These are phyloP conservation scores for Prochilodus magdalenae DNA, from an alignment of 2,113 vertebrate genomes.

Conservation along the genomic window DNA sequence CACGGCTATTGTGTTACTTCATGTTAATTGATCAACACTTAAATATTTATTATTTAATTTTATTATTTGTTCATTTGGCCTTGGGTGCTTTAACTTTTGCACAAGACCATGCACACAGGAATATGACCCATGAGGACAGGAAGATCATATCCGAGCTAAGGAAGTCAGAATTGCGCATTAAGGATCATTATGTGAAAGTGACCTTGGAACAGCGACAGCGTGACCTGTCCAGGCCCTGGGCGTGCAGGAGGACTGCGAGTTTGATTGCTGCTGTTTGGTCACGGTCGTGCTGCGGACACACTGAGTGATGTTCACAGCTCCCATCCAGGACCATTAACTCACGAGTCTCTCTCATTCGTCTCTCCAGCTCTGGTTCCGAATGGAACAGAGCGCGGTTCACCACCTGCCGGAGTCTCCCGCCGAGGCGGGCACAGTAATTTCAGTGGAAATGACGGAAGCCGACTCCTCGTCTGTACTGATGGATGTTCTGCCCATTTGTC, in stretches of 20 bases:
- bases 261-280: not conserved
- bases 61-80: too few species aligned
- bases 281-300: not conserved
- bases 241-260: not conserved
- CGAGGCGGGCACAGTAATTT: conserved; percentile 23
- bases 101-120: too few species aligned
- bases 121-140: too few species aligned
- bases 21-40: too few species aligned
- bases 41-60: too few species aligned
- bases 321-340: conserved; percentile 38
- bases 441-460: conserved; percentile 35
- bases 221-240: too few species aligned
- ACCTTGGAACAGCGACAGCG: too few species aligned
- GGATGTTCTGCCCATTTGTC: conserved; percentile 48
- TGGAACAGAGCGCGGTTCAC: conserved; percentile 36
- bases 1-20: too few species aligned
- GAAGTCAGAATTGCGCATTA: too few species aligned
- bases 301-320: conserved; percentile 28
- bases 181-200: too few species aligned
- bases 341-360: conserved; percentile 27
- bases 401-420: not conserved
- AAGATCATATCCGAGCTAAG: too few species aligned
- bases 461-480: conserved; percentile 31
- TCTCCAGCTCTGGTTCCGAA: conserved; percentile 33
- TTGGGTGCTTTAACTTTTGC: too few species aligned